These are phyloP conservation scores for Ephestia elutella DNA, from an alignment of 1,140 invertebrate genomes.

Conservation along the genomic window DNA sequence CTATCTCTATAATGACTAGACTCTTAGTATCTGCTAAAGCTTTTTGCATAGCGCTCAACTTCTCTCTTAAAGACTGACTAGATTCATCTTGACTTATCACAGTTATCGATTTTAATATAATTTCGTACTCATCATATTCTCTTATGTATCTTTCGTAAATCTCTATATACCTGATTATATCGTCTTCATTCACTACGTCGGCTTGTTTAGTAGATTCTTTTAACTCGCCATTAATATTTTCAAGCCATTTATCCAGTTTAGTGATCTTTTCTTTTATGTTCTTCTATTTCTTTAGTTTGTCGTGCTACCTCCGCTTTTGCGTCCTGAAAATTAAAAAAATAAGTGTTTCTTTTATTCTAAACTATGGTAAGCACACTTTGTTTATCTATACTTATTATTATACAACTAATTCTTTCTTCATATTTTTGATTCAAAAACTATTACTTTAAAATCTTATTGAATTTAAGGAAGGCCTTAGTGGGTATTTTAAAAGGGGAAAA, in stretches of 20 bases:
- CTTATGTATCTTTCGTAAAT: constrained; percentile 71
- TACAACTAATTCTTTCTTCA: too few relatives aligned
- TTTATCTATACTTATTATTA: too few relatives aligned
- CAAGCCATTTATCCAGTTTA: constrained; percentile 63
- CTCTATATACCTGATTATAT: constrained; percentile 67
- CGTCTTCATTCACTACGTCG: constrained; percentile 53
- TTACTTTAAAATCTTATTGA: too few relatives aligned
- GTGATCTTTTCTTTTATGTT: constrained; percentile 54
- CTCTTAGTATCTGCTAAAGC: constrained; percentile 75
- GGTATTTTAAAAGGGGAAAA: too few relatives aligned
- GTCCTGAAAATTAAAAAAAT: constrained; percentile 45
- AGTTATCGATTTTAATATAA: constrained; percentile 75
- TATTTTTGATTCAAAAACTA: too few relatives aligned
- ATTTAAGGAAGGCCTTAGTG: too few relatives aligned
- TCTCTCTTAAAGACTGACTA: constrained; percentile 74
- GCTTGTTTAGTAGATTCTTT: constrained; percentile 49
- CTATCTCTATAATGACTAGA: constrained; percentile 75
- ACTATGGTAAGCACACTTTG: constrained; percentile 5
- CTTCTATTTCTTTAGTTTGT: constrained; percentile 52
- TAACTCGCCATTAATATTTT: constrained; percentile 57
- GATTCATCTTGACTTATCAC: constrained; percentile 73
- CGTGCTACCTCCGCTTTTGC: constrained; percentile 46
- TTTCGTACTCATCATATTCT: constrained; percentile 76
- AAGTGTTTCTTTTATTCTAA: constrained; percentile 11
- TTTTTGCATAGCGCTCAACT: constrained; percentile 73